phyloP scores from a whole-genome alignment of 2,797 vertebrate species.

The Miopithecus talapoin region DNA sequence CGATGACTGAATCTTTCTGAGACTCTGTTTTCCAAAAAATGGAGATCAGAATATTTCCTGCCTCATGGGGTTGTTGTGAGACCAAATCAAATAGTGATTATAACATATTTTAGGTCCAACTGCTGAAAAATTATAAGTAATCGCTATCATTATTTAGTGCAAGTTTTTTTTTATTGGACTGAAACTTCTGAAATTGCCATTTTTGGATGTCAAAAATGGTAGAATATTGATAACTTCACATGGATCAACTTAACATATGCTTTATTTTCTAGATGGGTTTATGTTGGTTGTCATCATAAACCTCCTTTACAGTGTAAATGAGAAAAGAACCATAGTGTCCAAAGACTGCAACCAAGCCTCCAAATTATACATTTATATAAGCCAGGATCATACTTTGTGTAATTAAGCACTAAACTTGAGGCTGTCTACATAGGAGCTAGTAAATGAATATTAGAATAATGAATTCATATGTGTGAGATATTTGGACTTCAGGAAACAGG shows the following conservation, averaged over 20 bases:
- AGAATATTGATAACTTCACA: background rate
- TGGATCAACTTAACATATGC: background rate
- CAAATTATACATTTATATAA: background rate
- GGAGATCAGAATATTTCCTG: background rate
- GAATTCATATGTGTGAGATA: background rate
- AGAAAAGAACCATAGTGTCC: background rate
- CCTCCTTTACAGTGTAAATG: background rate
- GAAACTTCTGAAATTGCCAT: background rate
- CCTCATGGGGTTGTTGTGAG: background rate
- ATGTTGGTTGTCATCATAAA: background rate
- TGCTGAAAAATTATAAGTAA: background rate
- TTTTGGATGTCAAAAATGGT: background rate
- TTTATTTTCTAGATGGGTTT: background rate
- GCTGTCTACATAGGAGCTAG: background rate
- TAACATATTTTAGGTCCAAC: background rate
- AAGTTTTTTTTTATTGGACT: background rate
- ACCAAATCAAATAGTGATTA: background rate
- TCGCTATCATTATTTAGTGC: background rate
- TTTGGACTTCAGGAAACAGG: background rate
- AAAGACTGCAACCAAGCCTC: background rate
- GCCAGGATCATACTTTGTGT: background rate
- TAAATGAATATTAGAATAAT: background rate
- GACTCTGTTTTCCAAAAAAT: background rate
- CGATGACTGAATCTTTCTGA: background rate
- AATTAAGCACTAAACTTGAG: background rate